These are phyloP conservation scores for Epinephelus lanceolatus DNA, from an alignment of 2,113 vertebrate species.

Conservation along the genomic window DNA sequence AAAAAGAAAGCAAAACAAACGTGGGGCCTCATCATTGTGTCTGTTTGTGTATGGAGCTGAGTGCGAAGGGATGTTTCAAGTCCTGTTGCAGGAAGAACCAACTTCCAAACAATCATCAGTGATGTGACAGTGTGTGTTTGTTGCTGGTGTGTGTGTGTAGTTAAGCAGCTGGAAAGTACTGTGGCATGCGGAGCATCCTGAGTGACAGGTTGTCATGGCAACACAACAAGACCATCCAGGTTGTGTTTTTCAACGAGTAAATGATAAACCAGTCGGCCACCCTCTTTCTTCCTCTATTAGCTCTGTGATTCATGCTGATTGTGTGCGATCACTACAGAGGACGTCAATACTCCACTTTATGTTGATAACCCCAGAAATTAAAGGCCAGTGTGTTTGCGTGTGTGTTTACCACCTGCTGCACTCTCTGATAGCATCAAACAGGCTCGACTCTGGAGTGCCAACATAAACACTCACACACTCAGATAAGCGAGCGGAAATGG, in stretches of 20 bases:
- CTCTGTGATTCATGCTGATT: slow-evolving; percentile 61
- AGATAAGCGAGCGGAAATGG: slow-evolving; percentile 65
- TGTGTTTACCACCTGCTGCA: slow-evolving; percentile 71
- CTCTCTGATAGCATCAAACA: slow-evolving; percentile 61
- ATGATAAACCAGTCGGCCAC: slow-evolving; percentile 44
- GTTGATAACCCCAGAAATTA: slow-evolving; percentile 35
- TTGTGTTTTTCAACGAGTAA: slow-evolving; percentile 62
- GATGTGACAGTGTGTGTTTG: slow-evolving; percentile 36
- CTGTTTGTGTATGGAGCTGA: slow-evolving; percentile 39
- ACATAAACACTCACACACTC: slow-evolving; percentile 61
- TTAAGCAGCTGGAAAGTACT: slow-evolving; percentile 28
- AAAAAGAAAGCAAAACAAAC: slow-evolving; percentile 43
- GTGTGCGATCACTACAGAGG: slow-evolving; percentile 56
- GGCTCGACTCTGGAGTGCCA: slow-evolving; percentile 36
- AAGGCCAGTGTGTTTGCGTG: slow-evolving; percentile 21
- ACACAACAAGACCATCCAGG: slow-evolving; percentile 60
- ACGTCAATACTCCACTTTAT: slow-evolving; percentile 52
- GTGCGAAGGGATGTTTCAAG: slow-evolving; percentile 62
- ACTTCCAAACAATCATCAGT: slow-evolving; percentile 72
- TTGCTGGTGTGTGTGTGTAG: not conserved
- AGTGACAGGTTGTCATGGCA: slow-evolving; percentile 69
- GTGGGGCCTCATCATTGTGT: slow-evolving; percentile 38
- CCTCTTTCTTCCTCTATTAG: not conserved
- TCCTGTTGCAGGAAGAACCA: slow-evolving; percentile 71
- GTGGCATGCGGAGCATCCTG: slow-evolving; percentile 57